Percentiles rank a stretch among this genome's conserved stretches.
These are phyloP conservation scores for Cataglyphis hispanica DNA, from an alignment of 1,140 invertebrate genomes.

Conservation along the genomic window DNA sequence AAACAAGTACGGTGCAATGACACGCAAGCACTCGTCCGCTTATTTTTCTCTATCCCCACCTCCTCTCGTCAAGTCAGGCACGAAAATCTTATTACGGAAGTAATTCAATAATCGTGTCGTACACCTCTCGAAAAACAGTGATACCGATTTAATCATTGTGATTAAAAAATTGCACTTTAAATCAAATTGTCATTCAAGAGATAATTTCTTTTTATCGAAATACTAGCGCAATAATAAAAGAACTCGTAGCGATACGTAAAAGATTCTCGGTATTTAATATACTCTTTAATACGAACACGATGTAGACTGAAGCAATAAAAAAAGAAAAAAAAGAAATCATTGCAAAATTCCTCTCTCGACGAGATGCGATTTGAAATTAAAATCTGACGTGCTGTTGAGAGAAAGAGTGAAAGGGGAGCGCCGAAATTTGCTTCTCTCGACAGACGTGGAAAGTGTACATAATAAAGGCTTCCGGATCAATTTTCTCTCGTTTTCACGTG, in stretches of 20 bases:
- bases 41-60: slow-evolving; percentile 34
- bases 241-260: not conserved
- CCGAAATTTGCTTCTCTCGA: slow-evolving; percentile 22
- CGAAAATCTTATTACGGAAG: not conserved
- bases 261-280: not conserved
- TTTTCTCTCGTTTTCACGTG: slow-evolving; percentile 37
- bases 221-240: not conserved
- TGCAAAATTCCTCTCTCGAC: not conserved
- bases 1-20: slow-evolving; percentile 70
- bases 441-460: slow-evolving; percentile 46
- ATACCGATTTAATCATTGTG: not conserved
- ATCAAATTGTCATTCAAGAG: not conserved
- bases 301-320: not conserved
- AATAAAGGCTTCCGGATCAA: slow-evolving; percentile 61
- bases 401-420: not conserved
- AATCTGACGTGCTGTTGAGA: slow-evolving; percentile 8
- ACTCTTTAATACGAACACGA: not conserved
- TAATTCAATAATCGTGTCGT: slow-evolving; percentile 15
- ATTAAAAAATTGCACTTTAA: not conserved
- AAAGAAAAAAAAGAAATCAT: not conserved
- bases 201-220: not conserved
- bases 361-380: slow-evolving; percentile 43
- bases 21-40: slow-evolving; percentile 69
- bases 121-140: not conserved
- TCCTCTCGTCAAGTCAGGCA: not conserved